A percentile compares a stretch with the other conserved stretches of the same genome.
Evolutionary conservation across 1,140 invertebrate genomes (phyloP).

Genomic region (Anastatus disparis): DNA sequence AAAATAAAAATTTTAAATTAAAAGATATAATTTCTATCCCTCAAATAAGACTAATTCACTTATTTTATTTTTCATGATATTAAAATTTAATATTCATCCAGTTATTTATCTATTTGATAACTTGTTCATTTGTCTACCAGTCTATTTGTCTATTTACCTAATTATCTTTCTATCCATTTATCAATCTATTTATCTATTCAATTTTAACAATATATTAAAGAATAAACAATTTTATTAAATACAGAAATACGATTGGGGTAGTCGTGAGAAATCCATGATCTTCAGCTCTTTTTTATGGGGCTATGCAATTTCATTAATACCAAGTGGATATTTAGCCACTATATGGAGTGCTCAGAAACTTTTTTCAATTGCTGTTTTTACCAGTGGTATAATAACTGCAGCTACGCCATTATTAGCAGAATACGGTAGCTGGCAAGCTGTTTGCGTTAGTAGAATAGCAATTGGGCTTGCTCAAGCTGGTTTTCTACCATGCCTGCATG

Average conservation of each 20-base stretch:
- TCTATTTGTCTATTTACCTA: too few relatives aligned
- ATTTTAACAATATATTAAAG: too few relatives aligned
- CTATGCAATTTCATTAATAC: conserved; percentile 72
- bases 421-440: conserved; percentile 62
- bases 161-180: too few relatives aligned
- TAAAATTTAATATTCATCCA: too few relatives aligned
- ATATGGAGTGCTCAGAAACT: conserved; percentile 69
- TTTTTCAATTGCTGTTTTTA: conserved; percentile 70
- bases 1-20: too few relatives aligned
- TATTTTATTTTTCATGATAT: too few relatives aligned
- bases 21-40: too few relatives aligned
- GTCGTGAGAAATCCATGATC: conserved; percentile 68
- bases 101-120: too few relatives aligned
- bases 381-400: conserved; percentile 70
- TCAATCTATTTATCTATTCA: too few relatives aligned
- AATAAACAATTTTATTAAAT: too few relatives aligned
- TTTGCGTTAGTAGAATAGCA: conserved; percentile 69
- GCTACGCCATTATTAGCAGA: conserved; percentile 51
- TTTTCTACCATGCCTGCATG: conserved; percentile 73
- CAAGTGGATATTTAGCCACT: conserved; percentile 68
- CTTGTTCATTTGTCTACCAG: too few relatives aligned
- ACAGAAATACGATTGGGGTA: conserved; percentile 69
- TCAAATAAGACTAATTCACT: too few relatives aligned
- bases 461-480: conserved; percentile 75
- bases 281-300: conserved; percentile 79